A percentile compares a stretch with the other conserved stretches of the same genome.
Evolutionary conservation across 2,888 invertebrate genomes (phyloP).

Genomic region (Dione juno): DNA sequence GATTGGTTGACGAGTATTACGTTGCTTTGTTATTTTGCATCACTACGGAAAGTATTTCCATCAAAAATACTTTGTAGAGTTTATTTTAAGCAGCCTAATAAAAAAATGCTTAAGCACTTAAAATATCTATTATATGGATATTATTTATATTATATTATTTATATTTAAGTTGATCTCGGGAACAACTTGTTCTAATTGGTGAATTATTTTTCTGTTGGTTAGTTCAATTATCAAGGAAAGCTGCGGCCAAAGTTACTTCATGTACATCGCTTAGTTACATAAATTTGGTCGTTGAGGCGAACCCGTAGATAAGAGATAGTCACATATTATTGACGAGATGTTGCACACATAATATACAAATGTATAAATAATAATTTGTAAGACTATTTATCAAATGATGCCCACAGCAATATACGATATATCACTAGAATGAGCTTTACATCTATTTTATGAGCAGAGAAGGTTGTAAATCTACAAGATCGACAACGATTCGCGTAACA

Average conservation of each 20-base stretch:
- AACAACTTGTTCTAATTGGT: too few species aligned
- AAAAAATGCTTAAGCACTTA: too few species aligned
- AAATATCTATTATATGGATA: too few species aligned
- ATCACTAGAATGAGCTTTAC: conserved; percentile 24
- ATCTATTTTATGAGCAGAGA: conserved; percentile 31
- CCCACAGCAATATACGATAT: conserved; percentile 17
- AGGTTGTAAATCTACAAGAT: conserved; percentile 40
- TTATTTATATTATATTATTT: too few species aligned
- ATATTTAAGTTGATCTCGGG: too few species aligned
- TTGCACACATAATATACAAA: background rate
- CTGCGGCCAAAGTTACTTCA: too few species aligned
- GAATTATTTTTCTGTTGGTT: too few species aligned
- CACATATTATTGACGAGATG: background rate
- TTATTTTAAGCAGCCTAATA: background rate
- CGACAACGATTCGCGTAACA: conserved; percentile 35
- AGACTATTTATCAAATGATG: conserved; percentile 4
- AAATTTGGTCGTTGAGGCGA: too few species aligned
- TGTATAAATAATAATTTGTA: conserved; percentile 2
- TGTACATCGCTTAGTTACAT: too few species aligned
- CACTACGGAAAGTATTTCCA: background rate
- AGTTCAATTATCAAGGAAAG: too few species aligned
- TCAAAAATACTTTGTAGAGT: background rate
- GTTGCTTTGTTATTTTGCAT: background rate
- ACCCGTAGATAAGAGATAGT: too few species aligned
- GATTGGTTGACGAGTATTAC: background rate